Base-by-base conservation (phyloP, 1,140 invertebrate species). In the Andricus grossulariae region DNA sequence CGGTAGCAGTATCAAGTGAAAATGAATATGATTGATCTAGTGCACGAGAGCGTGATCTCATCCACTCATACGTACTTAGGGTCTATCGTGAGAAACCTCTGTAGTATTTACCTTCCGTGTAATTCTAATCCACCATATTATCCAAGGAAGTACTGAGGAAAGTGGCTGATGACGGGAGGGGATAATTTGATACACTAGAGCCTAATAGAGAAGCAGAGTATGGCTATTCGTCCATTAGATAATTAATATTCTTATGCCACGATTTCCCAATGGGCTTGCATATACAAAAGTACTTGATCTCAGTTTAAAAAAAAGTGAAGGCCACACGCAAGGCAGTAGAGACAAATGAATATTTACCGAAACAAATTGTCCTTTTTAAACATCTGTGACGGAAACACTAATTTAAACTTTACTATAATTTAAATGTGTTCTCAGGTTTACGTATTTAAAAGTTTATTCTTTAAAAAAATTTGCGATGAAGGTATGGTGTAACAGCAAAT, bases 41-140 rank as follows among this genome's bases (percentile, higher is more conserved):
- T 66, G 60, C 57, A 66, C 25, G 21, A 32, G 21, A 32, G 21
- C 15, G 57, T 66, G 21, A 39, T 66, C 32, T 66, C 60, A 39
- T 66, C 39, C 60, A 66, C 60, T 66, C 19, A 60, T 60, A 66
- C n/a, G 60, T 39, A 66, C 60, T 66, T 39, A 60, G 21, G 57
- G 11, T 25, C 57, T 60, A 60, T 66, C 60, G 60, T 66, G 60
- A 66, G 60, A 66, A 66, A 66, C 25, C 13, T 60, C 57, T 60
- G 39, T 11, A 45, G 39, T 45, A 11, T 8, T 5, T 55, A 55
- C n/a, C 55, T 57, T 60, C 25, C 12, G 25, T 39, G 25, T 66
- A 39, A 66, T 66, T 66, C 21, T 39, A 39, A 66, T 66, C 25
- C 57, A 6, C 32, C 21, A 32, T 21, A 32, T 66, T 32, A 7